Evolutionary conservation across 1,140 invertebrate genomes (phyloP), one percentile per base, ranked within the genome.

Genomic region (Copidosoma floridanum): DNA sequence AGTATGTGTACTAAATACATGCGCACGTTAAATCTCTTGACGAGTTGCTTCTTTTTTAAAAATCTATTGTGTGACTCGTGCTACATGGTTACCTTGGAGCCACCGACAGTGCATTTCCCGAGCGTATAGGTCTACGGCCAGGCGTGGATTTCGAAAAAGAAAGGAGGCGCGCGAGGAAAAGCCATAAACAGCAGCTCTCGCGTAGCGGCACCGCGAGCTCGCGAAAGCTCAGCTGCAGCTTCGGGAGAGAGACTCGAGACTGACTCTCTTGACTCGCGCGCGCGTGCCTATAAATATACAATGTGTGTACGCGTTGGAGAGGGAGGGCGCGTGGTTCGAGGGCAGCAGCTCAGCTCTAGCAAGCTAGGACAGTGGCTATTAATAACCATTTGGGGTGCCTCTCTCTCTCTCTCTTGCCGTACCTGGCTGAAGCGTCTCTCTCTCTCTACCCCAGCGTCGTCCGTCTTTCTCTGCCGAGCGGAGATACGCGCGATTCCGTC

Each of bases 291-390:
- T 46, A 11, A 7, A 21, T 46, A 18, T 21, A 46, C 43, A 46
- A n/a, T n/a, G n/a, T 21, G 14, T 21, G 43, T 21, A 11, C 14
- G 20, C 43, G 43, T 23, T 16, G 32, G 5, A 53, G 64, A 46
- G 65, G 61, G 61, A 43, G 66, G 60, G 64, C 65, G 63, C 69
- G 27, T 61, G 68, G 66, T 75, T 78, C 71, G 78, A 78, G 75
- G 75, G 78, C 75, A 32, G 6, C 6, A 77, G 74, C 76, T 73
- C 73, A 76, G 73, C 75, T 72, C 76, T 78, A 78, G 75, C 69
- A 78, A 78, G 78, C 76, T 77, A 80, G 78, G 77, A 78, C 75
- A 79, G 68, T 56, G 63, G 73, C 77, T 79, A 81, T 78, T 79
- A 79, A 81, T 81, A 79, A 78, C 72, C 66, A 71, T 78, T 81